Evolutionary conservation across 2,797 vertebrate species (phyloP).

Genomic region (Sebastes reedi): DNA sequence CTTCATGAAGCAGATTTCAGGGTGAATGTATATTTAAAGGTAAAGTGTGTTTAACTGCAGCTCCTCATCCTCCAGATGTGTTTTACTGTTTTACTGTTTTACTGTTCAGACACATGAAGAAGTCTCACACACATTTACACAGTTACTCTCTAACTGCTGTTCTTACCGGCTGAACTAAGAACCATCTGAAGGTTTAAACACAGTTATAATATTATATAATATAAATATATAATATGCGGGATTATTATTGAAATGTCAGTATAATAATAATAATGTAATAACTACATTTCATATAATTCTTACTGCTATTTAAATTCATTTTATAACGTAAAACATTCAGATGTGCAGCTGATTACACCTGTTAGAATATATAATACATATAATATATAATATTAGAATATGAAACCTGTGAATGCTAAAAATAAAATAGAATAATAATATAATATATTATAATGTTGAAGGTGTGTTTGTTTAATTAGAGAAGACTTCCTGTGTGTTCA

Average conservation of each 20-base stretch:
- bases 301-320: background rate
- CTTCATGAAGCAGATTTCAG: accelerated
- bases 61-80: background rate
- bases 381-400: no score
- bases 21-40: background rate
- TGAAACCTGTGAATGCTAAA: background rate
- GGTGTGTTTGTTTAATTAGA: background rate
- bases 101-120: background rate
- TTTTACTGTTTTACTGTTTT: background rate
- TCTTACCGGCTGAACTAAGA: background rate
- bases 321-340: background rate
- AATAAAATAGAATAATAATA: background rate
- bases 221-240: no score
- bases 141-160: no score
- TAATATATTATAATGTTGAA: background rate
- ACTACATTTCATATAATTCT: background rate
- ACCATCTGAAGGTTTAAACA: background rate
- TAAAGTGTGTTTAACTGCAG: slow-evolving; percentile 6
- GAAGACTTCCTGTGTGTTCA: background rate
- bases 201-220: no score
- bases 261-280: background rate
- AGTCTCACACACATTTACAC: background rate
- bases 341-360: background rate
- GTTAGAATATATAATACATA: background rate
- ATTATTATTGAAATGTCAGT: background rate